Conservation (phyloP, 2,888 invertebrate species). For the Taenaris catops region DNA sequence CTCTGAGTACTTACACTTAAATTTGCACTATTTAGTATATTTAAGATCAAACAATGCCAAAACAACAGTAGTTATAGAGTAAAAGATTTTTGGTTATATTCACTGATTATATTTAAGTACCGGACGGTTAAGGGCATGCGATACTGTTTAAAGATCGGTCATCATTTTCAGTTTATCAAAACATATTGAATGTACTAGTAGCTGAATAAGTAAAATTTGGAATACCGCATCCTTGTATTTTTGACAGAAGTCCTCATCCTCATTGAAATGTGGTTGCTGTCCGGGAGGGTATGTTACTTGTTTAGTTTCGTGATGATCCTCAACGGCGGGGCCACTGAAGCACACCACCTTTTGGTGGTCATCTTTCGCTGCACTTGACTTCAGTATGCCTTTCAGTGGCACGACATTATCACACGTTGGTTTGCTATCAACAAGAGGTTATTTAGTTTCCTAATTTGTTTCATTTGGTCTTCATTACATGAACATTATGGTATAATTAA, state of each 20-base stretch:
- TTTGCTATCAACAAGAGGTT: conserved; percentile 41
- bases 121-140: too few species aligned
- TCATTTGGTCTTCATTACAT: too few species aligned
- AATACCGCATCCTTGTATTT: conserved; percentile 48
- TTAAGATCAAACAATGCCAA: not conserved
- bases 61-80: not conserved
- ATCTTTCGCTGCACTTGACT: conserved; percentile 54
- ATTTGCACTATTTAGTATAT: too few species aligned
- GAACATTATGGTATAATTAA: too few species aligned
- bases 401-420: conserved; percentile 49
- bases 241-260: conserved; percentile 54
- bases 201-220: too few species aligned
- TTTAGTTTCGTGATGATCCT: conserved; percentile 38
- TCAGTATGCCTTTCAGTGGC: conserved; percentile 65
- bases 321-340: conserved; percentile 61
- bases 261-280: conserved; percentile 50
- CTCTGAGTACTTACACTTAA: too few species aligned
- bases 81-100: too few species aligned
- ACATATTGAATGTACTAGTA: too few species aligned
- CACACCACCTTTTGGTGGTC: conserved; percentile 72
- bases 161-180: too few species aligned
- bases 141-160: too few species aligned
- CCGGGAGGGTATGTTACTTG: conserved; percentile 40
- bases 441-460: too few species aligned
- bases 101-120: too few species aligned